Evolutionary conservation across 2,797 vertebrate species (phyloP).

Genomic region (Allobates femoralis): DNA sequence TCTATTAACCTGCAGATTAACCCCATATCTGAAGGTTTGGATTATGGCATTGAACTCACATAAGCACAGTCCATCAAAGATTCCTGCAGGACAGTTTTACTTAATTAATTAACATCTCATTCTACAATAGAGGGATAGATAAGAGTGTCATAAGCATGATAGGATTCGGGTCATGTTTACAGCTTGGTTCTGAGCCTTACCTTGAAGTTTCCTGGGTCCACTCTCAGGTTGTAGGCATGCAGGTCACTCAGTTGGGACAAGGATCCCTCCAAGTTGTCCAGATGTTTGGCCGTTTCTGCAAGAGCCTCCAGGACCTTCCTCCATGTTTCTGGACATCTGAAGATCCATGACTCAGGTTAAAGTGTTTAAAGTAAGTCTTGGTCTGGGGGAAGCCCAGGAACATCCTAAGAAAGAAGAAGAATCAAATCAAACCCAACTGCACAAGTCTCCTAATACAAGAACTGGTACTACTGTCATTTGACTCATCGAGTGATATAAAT

Average conservation of each 20-base stretch:
- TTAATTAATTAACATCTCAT: too few relatives aligned
- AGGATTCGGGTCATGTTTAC: not conserved
- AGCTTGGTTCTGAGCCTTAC: slow-evolving; percentile 66
- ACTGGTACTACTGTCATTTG: not conserved
- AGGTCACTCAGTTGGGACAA: slow-evolving; percentile 81
- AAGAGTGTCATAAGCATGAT: too few relatives aligned
- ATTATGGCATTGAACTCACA: too few relatives aligned
- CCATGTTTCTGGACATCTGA: slow-evolving; percentile 5
- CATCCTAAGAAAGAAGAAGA: not conserved
- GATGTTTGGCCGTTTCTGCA: not conserved
- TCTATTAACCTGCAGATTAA: too few relatives aligned
- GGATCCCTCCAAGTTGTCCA: slow-evolving; percentile 63
- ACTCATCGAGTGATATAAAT: not conserved
- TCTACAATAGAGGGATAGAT: too few relatives aligned
- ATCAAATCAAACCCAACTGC: not conserved
- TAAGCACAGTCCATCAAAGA: too few relatives aligned
- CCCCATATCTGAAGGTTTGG: too few relatives aligned
- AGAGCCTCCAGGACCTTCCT: slow-evolving; percentile 3
- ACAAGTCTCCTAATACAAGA: not conserved
- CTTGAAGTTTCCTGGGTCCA: slow-evolving; percentile 80
- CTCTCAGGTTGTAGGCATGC: slow-evolving; percentile 78
- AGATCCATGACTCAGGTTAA: slow-evolving; percentile 11
- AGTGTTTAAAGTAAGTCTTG: slow-evolving; percentile 37
- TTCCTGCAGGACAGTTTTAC: too few relatives aligned
- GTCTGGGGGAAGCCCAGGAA: slow-evolving; percentile 26